A percentile compares a stretch with the other conserved stretches of the same genome.
These are phyloP conservation scores for Promerops cafer DNA, from an alignment of 2,113 vertebrate species.

Conservation along the genomic window DNA sequence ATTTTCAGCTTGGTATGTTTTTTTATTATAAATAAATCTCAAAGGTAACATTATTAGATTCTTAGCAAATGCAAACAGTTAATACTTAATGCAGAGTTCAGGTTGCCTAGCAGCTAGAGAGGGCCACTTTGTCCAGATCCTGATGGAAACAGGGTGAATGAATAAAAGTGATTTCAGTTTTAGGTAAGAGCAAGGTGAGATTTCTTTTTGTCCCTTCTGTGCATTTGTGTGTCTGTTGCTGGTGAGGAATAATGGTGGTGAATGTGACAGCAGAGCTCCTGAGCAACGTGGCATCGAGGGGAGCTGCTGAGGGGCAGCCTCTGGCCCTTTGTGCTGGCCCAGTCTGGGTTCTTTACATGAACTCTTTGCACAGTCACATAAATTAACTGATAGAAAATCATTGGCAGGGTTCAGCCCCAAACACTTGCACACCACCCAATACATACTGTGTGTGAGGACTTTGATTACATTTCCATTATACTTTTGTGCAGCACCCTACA, in stretches of 20 bases:
- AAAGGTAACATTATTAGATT: background rate
- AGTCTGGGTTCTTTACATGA: background rate
- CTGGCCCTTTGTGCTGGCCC: background rate
- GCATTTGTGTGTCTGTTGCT: background rate
- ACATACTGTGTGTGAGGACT: background rate
- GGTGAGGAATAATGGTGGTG: background rate
- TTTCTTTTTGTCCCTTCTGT: background rate
- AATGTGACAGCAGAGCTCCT: background rate
- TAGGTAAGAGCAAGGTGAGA: background rate
- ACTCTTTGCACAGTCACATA: background rate
- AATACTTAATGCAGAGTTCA: background rate
- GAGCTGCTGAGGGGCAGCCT: background rate
- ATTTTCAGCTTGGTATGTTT: background rate
- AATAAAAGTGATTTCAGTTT: constrained; percentile 7
- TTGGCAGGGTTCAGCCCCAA: background rate
- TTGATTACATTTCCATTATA: background rate
- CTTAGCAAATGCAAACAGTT: background rate
- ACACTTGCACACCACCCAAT: background rate
- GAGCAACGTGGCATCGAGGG: accelerated
- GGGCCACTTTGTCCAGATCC: constrained; percentile 4
- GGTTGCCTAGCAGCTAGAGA: constrained; percentile 65
- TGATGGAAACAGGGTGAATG: background rate
- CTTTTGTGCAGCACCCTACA: background rate
- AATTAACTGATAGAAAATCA: background rate
- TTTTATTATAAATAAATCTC: constrained; percentile 5